Base-by-base conservation (phyloP, 1,140 invertebrate genomes). In the Musca domestica region DNA sequence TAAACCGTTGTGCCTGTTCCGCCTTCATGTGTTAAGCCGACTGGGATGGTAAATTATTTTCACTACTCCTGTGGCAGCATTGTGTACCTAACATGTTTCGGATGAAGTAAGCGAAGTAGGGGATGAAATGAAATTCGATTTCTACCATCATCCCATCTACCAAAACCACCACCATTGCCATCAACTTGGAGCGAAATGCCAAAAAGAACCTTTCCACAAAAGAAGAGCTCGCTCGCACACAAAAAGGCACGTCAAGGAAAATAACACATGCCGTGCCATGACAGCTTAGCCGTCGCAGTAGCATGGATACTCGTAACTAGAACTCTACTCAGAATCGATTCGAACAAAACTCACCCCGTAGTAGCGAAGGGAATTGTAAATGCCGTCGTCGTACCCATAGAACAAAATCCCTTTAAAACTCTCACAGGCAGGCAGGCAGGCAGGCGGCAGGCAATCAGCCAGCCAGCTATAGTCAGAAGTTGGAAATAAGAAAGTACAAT, bases 241-340 rank as follows among this genome's bases (percentile, higher is more conserved):
- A 61, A 61, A 61, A 61, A 61, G 56, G 56, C 56, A 61, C 56
- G 56, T 61, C 56, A 61, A 56, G 52, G 52, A 56, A 56, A 56
- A 56, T 56, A 56, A 56, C 52, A 61, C 56, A 61, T 61, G 27
- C 56, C 56, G 27, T 61, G 56, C 56, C 56, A 41, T 61, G 56
- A 61, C 56, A 12, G 27, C 56, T 61, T 41, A 61, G 27, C 25
- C 3, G 9, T 58, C 14, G 54, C 15, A 15, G 22, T 56, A 17
- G 22, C 23, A 56, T 22, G 15, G 5, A 25, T 30, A 58, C 14
- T 30, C 6, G 56, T 61, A 61, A 41, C 56, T 19, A 61, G 34
- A 61, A 61, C 27, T 61, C 34, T 41, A 41, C 34, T 41, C 34
- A 10, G 56, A 61, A 61, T 61, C 27, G 56, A 61, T 61, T 34